phyloP scores from a whole-genome alignment of 2,888 invertebrate species.

The Eustalomyia histrio region DNA sequence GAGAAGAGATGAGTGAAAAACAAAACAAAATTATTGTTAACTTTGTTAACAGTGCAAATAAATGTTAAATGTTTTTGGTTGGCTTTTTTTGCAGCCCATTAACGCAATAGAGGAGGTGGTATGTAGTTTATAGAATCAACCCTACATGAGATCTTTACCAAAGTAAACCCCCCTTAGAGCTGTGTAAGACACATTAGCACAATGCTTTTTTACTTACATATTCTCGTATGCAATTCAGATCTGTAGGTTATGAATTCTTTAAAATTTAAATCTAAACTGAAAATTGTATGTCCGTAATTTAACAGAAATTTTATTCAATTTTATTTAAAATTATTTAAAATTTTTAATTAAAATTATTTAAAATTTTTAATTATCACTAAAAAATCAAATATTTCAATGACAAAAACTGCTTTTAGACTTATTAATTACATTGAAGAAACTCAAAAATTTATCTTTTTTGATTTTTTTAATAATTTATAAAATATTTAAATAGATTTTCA shows the following conservation, averaged over 20 bases:
- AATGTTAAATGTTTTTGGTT: slow-evolving; percentile 52
- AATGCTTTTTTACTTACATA: slow-evolving; percentile 30
- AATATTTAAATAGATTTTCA: too few species aligned
- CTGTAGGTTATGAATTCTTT: background rate
- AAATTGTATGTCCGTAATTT: background rate
- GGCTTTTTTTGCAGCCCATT: slow-evolving; percentile 52
- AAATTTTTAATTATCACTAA: too few species aligned
- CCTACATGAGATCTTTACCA: slow-evolving; percentile 55
- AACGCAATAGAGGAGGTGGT: slow-evolving; percentile 41
- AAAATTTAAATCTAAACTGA: background rate
- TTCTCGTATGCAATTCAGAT: background rate
- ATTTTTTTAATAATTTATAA: too few species aligned
- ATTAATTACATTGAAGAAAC: too few species aligned
- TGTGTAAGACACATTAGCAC: slow-evolving; percentile 65
- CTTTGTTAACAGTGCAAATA: slow-evolving; percentile 62
- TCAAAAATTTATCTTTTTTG: too few species aligned
- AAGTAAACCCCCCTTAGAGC: slow-evolving; percentile 44
- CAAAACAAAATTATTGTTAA: slow-evolving; percentile 63
- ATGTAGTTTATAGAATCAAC: slow-evolving; percentile 15
- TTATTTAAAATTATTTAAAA: too few species aligned
- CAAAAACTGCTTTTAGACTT: too few species aligned
- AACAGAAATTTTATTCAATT: too few species aligned
- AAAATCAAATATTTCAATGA: too few species aligned
- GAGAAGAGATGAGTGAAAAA: slow-evolving; percentile 60
- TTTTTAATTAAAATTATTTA: too few species aligned